Conservation (phyloP, 2,113 vertebrate species). For the Nettapus auritus region DNA sequence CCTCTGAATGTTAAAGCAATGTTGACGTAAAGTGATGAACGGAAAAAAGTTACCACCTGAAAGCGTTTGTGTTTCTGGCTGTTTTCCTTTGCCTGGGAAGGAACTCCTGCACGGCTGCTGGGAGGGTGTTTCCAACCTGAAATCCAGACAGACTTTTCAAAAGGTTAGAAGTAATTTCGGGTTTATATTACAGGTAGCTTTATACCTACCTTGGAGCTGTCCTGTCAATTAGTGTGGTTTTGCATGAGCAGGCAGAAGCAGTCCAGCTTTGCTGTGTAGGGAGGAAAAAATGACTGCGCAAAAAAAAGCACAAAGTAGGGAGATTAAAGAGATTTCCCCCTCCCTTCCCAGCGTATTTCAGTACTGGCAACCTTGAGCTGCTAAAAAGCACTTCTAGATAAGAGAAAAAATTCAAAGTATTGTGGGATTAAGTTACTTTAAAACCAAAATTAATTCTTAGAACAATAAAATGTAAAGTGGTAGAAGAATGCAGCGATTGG, state of each 20-base stretch:
- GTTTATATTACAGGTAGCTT: neutral
- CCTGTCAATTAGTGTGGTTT: neutral
- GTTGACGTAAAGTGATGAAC: neutral
- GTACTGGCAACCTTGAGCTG: neutral
- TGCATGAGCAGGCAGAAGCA: neutral
- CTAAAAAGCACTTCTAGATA: neutral
- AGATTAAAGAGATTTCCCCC: neutral
- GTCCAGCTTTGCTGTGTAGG: neutral
- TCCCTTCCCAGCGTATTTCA: neutral
- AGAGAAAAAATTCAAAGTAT: neutral
- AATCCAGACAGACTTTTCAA: neutral
- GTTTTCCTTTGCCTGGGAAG: neutral
- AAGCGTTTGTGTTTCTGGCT: neutral
- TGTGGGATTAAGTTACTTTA: neutral
- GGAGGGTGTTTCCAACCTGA: neutral
- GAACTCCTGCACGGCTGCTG: accelerated
- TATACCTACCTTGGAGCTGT: neutral
- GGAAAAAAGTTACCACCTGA: neutral
- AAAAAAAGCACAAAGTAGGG: neutral
- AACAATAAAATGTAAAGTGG: neutral
- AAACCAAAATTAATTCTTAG: neutral
- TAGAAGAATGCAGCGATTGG: neutral
- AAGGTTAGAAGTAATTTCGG: neutral
- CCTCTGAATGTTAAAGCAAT: neutral
- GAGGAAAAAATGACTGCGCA: neutral